Conservation (phyloP, 2,888 invertebrate species). For the Eupelmus urozonus region DNA sequence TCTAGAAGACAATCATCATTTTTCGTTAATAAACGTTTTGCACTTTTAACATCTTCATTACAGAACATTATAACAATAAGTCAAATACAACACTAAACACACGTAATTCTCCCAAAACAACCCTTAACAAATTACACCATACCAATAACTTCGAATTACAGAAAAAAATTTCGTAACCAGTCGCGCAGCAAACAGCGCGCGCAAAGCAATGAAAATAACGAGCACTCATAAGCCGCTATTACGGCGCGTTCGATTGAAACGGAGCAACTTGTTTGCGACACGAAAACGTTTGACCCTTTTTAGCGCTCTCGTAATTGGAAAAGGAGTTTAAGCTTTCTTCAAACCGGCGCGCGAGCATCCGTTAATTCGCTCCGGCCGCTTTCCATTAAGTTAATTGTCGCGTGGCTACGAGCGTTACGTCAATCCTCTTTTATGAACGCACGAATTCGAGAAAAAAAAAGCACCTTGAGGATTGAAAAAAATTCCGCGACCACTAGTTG, state of each 20-base stretch:
- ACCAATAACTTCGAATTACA: no score
- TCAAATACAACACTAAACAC: no score
- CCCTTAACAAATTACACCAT: no score
- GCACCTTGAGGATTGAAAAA: background rate
- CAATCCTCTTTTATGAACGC: background rate
- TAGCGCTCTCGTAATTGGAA: constrained; percentile 7
- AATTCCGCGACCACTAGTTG: no score
- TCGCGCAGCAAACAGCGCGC: no score
- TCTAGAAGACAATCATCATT: no score
- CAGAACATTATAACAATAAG: no score
- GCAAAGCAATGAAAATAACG: no score
- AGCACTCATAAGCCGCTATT: background rate
- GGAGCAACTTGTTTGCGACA: background rate
- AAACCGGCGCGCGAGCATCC: constrained; percentile 9
- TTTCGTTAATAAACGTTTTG: no score
- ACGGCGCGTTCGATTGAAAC: background rate
- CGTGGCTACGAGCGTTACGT: constrained; percentile 28
- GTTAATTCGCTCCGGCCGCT: constrained; percentile 47
- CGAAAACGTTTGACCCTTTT: constrained; percentile 28
- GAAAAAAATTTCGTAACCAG: no score
- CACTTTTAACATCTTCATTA: no score
- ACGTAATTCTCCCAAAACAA: no score
- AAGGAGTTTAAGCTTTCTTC: constrained; percentile 50
- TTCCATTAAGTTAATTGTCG: constrained; percentile 44
- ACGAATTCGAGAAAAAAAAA: background rate